These are phyloP conservation scores for Sylvilagus bachmani DNA, from an alignment of 2,113 vertebrate genomes.

Conservation along the genomic window DNA sequence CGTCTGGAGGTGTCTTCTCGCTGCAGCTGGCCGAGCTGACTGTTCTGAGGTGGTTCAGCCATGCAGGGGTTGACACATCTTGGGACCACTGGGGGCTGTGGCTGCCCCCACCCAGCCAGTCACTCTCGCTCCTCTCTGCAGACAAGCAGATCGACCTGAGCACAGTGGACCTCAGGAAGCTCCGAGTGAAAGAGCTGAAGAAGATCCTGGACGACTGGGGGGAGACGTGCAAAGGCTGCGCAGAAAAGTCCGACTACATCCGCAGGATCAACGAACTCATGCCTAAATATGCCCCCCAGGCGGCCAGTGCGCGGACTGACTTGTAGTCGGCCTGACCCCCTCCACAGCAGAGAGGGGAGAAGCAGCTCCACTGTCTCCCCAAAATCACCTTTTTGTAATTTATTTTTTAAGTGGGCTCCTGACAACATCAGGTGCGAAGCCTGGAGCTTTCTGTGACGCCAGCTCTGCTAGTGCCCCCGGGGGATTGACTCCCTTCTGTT, in stretches of 20 bases:
- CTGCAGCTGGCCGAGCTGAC: not conserved
- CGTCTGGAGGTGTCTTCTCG: not conserved
- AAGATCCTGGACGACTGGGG: slow-evolving; percentile 99
- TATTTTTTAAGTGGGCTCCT: slow-evolving; percentile 83
- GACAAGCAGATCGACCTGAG: slow-evolving; percentile 98
- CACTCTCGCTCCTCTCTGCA: slow-evolving; percentile 80
- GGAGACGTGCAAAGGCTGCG: slow-evolving; percentile 97
- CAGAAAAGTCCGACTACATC: slow-evolving; percentile 97
- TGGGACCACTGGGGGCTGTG: not conserved
- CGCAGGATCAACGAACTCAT: slow-evolving; percentile 98
- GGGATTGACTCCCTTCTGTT: slow-evolving; percentile 66
- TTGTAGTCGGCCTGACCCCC: slow-evolving; percentile 87
- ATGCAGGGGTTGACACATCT: too few relatives aligned
- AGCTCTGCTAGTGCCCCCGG: slow-evolving; percentile 72
- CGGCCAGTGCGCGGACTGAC: slow-evolving; percentile 95
- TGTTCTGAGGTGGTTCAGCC: not conserved
- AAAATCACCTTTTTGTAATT: slow-evolving; percentile 85
- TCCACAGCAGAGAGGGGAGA: slow-evolving; percentile 59
- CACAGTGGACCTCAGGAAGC: slow-evolving; percentile 96
- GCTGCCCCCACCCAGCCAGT: not conserved
- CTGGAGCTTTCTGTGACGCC: slow-evolving; percentile 76
- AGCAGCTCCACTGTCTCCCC: slow-evolving; percentile 72
- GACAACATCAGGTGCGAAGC: slow-evolving; percentile 75
- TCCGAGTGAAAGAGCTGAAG: slow-evolving; percentile 97
- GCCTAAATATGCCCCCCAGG: slow-evolving; percentile 96